These are phyloP conservation scores for Eubasilissa splendida DNA, from an alignment of 2,888 invertebrate genomes.

Conservation along the genomic window DNA sequence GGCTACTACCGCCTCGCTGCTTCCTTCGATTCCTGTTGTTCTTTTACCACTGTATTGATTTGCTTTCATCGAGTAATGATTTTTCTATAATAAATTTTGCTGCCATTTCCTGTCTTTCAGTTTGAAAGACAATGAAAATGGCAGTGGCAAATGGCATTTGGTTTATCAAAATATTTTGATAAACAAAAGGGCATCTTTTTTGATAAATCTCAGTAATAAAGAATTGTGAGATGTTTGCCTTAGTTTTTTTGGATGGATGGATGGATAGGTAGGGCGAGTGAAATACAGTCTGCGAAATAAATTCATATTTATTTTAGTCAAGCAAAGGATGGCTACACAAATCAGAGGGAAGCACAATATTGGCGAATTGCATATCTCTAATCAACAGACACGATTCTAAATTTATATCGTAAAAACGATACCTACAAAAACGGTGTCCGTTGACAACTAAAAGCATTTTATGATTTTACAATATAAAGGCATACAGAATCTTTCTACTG, in stretches of 20 bases:
- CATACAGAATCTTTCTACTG: conserved; percentile 54
- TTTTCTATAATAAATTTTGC: too few relatives aligned
- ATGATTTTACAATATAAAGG: conserved; percentile 55
- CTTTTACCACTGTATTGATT: too few relatives aligned
- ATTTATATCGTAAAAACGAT: conserved; percentile 53
- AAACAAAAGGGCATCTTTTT: too few relatives aligned
- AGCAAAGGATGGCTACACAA: conserved; percentile 58
- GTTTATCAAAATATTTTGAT: too few relatives aligned
- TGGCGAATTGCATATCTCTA: conserved; percentile 58
- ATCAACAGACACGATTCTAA: conserved; percentile 54
- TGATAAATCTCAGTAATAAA: too few relatives aligned
- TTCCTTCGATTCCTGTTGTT: too few relatives aligned
- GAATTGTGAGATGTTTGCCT: too few relatives aligned
- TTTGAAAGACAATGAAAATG: too few relatives aligned
- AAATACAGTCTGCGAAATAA: conserved; percentile 43
- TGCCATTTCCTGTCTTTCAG: too few relatives aligned
- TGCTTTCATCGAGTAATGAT: too few relatives aligned
- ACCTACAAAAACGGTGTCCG: conserved; percentile 53
- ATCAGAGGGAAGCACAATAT: conserved; percentile 58
- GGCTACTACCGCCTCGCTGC: too few relatives aligned
- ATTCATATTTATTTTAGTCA: conserved; percentile 55
- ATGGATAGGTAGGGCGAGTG: neutral
- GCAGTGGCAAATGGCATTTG: too few relatives aligned
- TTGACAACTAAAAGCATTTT: conserved; percentile 57
- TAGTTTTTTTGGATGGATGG: neutral